Evolutionary conservation across 2,113 vertebrate genomes (phyloP), one percentile per base, ranked within the genome.

Genomic region (Bubalus kerabau): DNA sequence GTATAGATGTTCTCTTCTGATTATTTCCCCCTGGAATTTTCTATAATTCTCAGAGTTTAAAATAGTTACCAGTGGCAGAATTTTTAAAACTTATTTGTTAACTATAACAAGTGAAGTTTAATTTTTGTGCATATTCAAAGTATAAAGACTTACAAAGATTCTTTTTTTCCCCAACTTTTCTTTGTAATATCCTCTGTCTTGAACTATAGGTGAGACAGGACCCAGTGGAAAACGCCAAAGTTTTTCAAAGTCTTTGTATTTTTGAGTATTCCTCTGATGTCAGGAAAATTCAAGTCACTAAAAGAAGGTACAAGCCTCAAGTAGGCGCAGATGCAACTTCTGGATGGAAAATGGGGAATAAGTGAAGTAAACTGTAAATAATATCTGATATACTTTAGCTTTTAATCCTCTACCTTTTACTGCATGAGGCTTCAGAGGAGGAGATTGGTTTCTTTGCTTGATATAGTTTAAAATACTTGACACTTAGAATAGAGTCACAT

Each of bases 61-160:
- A 95, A 50, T 52, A 89, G 28, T 90, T 21, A 40, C 6, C 28
- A 57, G 19, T 76, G 17, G 3, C 26, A 56, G 90, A 59, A 94
- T 83, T 91, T 92, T 90, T 40, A 95, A 84, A 95, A 54, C 6
- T 52, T 56, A 86, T 62, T 91, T 90, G 10, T 82, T 93, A 89
- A 57, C 32, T 91, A 54, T 50, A 97, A n/a, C 4, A 96, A 97
- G 92, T 91, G 7, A 71, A 10, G 54, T 87, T 64, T 57, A 26
- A 56, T 91, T 84, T 86, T 88, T 78, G 56, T 86, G 16, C 1
- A 82, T 92, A 50, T 48, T 94, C 17, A 90, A 88, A 36, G 14
- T 78, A 10, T 52, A 88, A 95, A 80, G 32, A 93, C 3, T 59
- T 91, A 87, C 32, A 14, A 50, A 6, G 3, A 71, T 83, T 8